Conservation (phyloP, 2,888 invertebrate species). For the Hydraecia micacea region DNA sequence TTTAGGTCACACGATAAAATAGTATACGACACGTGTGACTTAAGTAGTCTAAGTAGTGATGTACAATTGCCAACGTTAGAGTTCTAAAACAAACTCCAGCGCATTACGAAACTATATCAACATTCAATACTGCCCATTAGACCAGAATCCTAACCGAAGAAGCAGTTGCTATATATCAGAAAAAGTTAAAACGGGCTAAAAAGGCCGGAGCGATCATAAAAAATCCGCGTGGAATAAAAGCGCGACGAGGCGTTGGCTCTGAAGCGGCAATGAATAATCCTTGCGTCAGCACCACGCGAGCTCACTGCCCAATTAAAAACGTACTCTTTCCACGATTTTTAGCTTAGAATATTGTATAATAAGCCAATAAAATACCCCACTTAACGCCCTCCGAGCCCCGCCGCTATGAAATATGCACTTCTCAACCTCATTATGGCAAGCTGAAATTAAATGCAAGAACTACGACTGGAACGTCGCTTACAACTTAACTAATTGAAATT, state of each 20-base stretch:
- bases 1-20: not conserved
- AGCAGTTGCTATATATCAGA: slow-evolving; percentile 68
- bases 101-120: slow-evolving; percentile 21
- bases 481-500: slow-evolving; percentile 69
- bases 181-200: slow-evolving; percentile 72
- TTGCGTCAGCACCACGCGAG: slow-evolving; percentile 88
- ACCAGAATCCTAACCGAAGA: slow-evolving; percentile 39
- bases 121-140: slow-evolving; percentile 51
- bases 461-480: slow-evolving; percentile 72
- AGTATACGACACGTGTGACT: not conserved
- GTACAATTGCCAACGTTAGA: not conserved
- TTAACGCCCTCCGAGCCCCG: slow-evolving; percentile 86
- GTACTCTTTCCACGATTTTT: slow-evolving; percentile 90
- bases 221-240: slow-evolving; percentile 78
- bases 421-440: slow-evolving; percentile 86
- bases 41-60: not conserved
- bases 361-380: slow-evolving; percentile 90
- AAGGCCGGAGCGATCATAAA: slow-evolving; percentile 76
- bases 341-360: slow-evolving; percentile 91
- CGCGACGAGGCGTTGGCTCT: slow-evolving; percentile 84
- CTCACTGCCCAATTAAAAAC: slow-evolving; percentile 89
- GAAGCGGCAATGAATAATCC: slow-evolving; percentile 89
- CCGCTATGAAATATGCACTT: slow-evolving; percentile 88
- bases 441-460: slow-evolving; percentile 87
- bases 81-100: slow-evolving; percentile 15